These are phyloP conservation scores for Saguinus imperator DNA, from an alignment of 2,113 vertebrate genomes.

Conservation along the genomic window DNA sequence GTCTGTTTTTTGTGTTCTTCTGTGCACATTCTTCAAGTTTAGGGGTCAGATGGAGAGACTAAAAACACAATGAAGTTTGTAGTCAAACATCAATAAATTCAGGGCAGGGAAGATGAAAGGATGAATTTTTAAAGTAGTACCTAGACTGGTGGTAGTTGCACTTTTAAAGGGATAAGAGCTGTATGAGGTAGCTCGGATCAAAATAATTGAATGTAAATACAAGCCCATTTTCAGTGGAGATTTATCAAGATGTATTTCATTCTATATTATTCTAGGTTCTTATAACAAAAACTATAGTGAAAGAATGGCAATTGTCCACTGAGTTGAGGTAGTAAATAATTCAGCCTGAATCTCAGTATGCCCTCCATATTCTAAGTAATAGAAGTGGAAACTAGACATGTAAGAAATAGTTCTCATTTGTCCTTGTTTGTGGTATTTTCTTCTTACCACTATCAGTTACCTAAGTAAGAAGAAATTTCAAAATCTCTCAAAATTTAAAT, in stretches of 20 bases:
- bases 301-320: not conserved
- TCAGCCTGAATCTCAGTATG: not conserved
- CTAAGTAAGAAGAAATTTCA: not conserved
- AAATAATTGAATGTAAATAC: not conserved
- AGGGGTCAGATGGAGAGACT: not conserved
- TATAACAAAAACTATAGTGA: conserved; percentile 4
- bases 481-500: conserved; percentile 41
- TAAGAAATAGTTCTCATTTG: conserved; percentile 37
- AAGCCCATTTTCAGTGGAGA: not conserved
- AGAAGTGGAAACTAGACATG: not conserved
- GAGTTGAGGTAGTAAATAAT: conserved; percentile 13
- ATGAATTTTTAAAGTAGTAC: conserved; percentile 25
- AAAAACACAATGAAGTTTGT: not conserved
- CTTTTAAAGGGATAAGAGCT: not conserved
- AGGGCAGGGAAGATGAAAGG: conserved; percentile 15
- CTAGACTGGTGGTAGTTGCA: not conserved
- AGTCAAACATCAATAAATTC: not conserved
- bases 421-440: not conserved
- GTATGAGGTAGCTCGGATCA: not conserved
- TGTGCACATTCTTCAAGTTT: not conserved
- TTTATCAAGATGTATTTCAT: not conserved
- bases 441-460: not conserved
- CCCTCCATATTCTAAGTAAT: conserved; percentile 9
- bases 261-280: not conserved
- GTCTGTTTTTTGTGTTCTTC: not conserved